These are phyloP conservation scores for Poeciliopsis gracilis DNA, from an alignment of 2,797 vertebrate species.

Conservation along the genomic window DNA sequence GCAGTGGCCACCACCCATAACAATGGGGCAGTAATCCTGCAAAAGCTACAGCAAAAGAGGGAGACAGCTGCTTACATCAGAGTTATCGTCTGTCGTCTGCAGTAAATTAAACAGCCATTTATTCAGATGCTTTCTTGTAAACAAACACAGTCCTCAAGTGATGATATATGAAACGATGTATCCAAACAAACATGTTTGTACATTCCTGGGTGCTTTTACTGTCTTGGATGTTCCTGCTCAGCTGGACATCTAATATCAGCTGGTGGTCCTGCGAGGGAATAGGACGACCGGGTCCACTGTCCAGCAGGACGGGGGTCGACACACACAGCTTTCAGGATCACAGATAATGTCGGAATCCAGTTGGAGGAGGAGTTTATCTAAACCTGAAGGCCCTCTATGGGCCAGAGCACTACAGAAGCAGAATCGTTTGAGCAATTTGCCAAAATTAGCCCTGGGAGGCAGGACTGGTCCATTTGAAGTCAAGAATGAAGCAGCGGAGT, in stretches of 20 bases:
- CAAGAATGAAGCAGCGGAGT: slow-evolving; percentile 53
- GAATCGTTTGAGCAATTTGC: slow-evolving; percentile 66
- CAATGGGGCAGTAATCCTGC: slow-evolving; percentile 81
- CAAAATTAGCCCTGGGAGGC: slow-evolving; percentile 80
- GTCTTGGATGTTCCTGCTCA: slow-evolving; percentile 33
- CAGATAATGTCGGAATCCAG: slow-evolving; percentile 79
- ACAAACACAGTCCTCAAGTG: slow-evolving; percentile 35
- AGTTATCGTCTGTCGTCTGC: slow-evolving; percentile 70
- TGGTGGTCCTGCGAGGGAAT: slow-evolving; percentile 27
- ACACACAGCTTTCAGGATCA: slow-evolving; percentile 56
- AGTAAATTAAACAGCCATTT: slow-evolving; percentile 67
- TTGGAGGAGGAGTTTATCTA: slow-evolving; percentile 71
- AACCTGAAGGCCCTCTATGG: slow-evolving; percentile 74
- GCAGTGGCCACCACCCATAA: slow-evolving; percentile 70
- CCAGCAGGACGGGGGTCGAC: slow-evolving; percentile 36
- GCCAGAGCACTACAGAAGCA: slow-evolving; percentile 62
- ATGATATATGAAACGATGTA: slow-evolving; percentile 52
- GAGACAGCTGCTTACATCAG: slow-evolving; percentile 82
- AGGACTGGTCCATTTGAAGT: slow-evolving; percentile 76
- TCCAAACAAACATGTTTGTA: slow-evolving; percentile 41
- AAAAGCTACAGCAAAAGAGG: slow-evolving; percentile 78
- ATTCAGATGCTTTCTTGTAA: slow-evolving; percentile 13
- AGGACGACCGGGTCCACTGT: slow-evolving; percentile 35
- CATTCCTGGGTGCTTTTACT: slow-evolving; percentile 62
- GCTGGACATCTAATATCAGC: background rate